These are phyloP conservation scores for Eubucco bourcierii DNA, from an alignment of 2,113 vertebrate genomes.

Conservation along the genomic window DNA sequence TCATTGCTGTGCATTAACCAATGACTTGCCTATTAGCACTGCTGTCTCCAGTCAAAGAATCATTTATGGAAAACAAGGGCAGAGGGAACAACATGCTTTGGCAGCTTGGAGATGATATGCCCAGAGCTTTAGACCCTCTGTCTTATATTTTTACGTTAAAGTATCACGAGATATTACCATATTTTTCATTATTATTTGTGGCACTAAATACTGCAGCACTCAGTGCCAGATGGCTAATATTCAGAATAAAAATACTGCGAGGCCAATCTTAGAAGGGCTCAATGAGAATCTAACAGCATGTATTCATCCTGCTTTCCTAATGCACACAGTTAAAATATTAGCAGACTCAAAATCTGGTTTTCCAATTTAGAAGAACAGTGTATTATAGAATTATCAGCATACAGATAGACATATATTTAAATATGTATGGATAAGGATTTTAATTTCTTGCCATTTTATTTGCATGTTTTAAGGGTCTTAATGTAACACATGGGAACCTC, in stretches of 20 bases:
- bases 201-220: slow-evolving; percentile 52
- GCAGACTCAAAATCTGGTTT: slow-evolving; percentile 40
- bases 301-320: slow-evolving; percentile 34
- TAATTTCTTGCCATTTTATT: not conserved
- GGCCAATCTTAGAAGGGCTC: slow-evolving; percentile 51
- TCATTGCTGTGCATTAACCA: slow-evolving; percentile 6
- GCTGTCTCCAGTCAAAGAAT: slow-evolving; percentile 43
- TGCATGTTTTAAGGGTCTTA: slow-evolving; percentile 2
- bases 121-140: slow-evolving; percentile 51
- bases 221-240: slow-evolving; percentile 62
- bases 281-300: slow-evolving; percentile 36
- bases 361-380: not conserved
- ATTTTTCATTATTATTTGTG: slow-evolving; percentile 40
- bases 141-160: slow-evolving; percentile 56
- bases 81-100: slow-evolving; percentile 49
- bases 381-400: not conserved
- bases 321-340: slow-evolving; percentile 51
- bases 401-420: not conserved
- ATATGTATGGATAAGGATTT: not conserved
- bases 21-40: not conserved
- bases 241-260: slow-evolving; percentile 66
- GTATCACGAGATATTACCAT: slow-evolving; percentile 47
- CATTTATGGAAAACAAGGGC: slow-evolving; percentile 61
- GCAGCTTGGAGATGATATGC: slow-evolving; percentile 28
- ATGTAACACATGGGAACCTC: not conserved